Base-by-base conservation (phyloP, 2,888 invertebrate species). In the Phytoseiulus persimilis region DNA sequence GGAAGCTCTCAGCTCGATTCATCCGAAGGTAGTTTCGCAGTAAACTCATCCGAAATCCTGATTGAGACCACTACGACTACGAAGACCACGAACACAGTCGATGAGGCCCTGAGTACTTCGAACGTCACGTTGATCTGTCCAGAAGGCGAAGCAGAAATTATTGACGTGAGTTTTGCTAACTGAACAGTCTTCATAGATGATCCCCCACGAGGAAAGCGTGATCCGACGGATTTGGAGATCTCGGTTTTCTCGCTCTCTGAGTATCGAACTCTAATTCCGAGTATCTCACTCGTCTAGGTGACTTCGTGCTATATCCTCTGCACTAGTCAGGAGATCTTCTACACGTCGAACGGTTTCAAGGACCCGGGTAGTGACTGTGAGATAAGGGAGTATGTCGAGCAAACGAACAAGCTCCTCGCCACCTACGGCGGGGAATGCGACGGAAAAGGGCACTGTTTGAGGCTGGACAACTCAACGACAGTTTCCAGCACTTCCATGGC, bases 281-380 rank as follows among this genome's bases (percentile, higher is more conserved):
- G n/a, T n/a, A n/a, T n/a, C n/a, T n/a, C n/a, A n/a, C n/a, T n/a
- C n/a, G n/a, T n/a, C n/a, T n/a, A 87, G 87, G 32, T 39, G 32
- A 87, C 87, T 9, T 87, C 87, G 23, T 87, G 87, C 23, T 87
- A 39, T 14, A 87, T 87, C 32, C 87, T 87, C 1, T 87, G 87
- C 33, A 33, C 87, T 0, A 33, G 87, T 87, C 39, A 33, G 23
- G 32, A 33, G 32, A 45, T 87, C 11, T 87, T 87, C 87, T 87
- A 87, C 33, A 45, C 28, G 28, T 33, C 87, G n/a, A n/a, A 33
- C 31, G 87, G 87, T 11, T 45, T n/a, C n/a, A 87, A 87, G 87
- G 39, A 33, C 5, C 28, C 32, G 31, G 87, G 87, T 9, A 32
- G 1, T 0, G 32, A 33, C 1, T 87, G 87, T 32, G 33, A 39